phyloP scores from a whole-genome alignment of 2,113 vertebrate species.

The Odocoileus virginianus region DNA sequence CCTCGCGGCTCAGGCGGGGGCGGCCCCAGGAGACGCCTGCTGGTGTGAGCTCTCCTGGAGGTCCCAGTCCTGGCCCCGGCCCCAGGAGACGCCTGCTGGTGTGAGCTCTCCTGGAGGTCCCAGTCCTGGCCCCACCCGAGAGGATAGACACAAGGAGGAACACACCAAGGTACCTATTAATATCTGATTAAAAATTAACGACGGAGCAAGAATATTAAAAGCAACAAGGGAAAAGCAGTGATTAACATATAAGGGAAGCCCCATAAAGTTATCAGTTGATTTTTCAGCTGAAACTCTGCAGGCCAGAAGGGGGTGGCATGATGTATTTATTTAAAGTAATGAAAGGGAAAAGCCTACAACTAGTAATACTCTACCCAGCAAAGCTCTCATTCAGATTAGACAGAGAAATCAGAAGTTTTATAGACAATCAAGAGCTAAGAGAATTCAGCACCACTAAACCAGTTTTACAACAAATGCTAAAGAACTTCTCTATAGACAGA shows the following conservation, averaged over 20 bases:
- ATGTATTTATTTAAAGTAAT: background rate
- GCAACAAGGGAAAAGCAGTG: background rate
- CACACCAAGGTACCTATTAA: background rate
- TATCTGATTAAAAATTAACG: background rate
- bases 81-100: background rate
- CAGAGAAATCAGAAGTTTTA: background rate
- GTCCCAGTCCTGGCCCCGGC: too few species aligned
- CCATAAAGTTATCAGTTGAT: background rate
- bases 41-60: background rate
- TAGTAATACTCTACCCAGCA: background rate
- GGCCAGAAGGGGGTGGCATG: background rate
- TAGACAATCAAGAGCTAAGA: background rate
- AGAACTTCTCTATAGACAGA: background rate
- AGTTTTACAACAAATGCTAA: background rate
- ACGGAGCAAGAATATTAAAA: background rate
- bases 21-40: background rate
- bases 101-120: background rate
- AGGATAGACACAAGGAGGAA: background rate
- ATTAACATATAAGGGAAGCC: background rate
- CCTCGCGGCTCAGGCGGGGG: background rate
- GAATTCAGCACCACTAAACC: background rate
- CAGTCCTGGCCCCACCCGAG: background rate
- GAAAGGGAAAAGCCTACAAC: background rate
- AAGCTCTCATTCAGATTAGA: background rate
- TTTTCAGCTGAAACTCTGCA: background rate